These are phyloP conservation scores for Machimus atricapillus DNA, from an alignment of 2,888 invertebrate genomes.

Conservation along the genomic window DNA sequence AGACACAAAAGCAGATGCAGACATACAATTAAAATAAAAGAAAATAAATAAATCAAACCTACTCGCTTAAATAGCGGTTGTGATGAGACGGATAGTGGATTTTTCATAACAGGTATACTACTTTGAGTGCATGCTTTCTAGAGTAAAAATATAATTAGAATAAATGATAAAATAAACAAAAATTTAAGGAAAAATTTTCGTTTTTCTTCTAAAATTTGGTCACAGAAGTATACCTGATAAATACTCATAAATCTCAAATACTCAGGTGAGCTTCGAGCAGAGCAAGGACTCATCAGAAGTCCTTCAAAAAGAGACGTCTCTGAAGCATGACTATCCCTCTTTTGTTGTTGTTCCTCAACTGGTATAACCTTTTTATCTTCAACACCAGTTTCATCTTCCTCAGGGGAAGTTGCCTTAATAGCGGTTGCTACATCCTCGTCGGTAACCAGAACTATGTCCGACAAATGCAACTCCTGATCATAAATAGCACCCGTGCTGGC, in stretches of 20 bases:
- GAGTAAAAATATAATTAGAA: conserved; percentile 40
- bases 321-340: background rate
- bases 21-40: conserved; percentile 15
- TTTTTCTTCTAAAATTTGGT: background rate
- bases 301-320: conserved; percentile 53
- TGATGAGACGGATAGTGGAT: conserved; percentile 44
- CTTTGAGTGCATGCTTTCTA: conserved; percentile 58
- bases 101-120: conserved; percentile 55
- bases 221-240: conserved; percentile 57
- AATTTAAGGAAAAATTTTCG: background rate
- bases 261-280: conserved; percentile 56
- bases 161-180: background rate
- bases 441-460: conserved; percentile 55
- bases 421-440: conserved; percentile 56
- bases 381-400: background rate
- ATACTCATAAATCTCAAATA: conserved; percentile 60
- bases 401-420: background rate
- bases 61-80: conserved; percentile 43
- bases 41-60: conserved; percentile 42
- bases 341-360: conserved; percentile 13
- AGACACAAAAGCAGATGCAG: background rate
- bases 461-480: conserved; percentile 58
- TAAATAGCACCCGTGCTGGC: conserved; percentile 57
- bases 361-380: conserved; percentile 21
- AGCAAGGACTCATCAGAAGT: conserved; percentile 57